Evolutionary conservation across 2,888 invertebrate genomes (phyloP), one percentile per base, ranked within the genome.

Genomic region (Parnassius glacialis): DNA sequence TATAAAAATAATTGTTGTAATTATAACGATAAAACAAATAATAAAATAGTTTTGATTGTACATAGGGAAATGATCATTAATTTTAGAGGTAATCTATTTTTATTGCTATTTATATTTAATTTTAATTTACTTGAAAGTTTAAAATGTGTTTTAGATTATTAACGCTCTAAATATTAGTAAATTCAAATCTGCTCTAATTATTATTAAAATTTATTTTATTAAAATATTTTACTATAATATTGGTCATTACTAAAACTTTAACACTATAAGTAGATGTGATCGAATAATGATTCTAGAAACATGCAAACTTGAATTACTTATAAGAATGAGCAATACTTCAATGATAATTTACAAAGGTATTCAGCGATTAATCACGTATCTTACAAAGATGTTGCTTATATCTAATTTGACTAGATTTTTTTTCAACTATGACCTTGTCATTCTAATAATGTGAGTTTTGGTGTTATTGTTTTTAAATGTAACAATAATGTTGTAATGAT

Each of bases 191-290:
- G 54, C 45, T 63, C 66, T 68, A 71, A 62, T 68, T 68, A 69
- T 69, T 63, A 69, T 70, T 65, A 57, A 68, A 70, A 62, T 64
- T 61, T 52, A 57, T 52, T 78, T 81, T 84, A 83, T 68, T 84
- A 83, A 84, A 84, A 84, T 84, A 83, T 77, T 84, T 85, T 83
- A 87, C 82, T 78, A 70, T 78, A 76, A 84, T 87, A 87, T 90
- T 90, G 90, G 90, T 90, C 90, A 79, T 87, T 86, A 85, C 87
- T 84, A 86, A 83, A 81, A 79, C 65, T 74, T 74, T 68, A 70
- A 70, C 74, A 74, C 72, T 78, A 74, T 72, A 78, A 75, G 76
- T 72, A 74, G 70, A 69, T 72, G 57, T 53, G 61, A 78, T 84
- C 85, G 82, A 79, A 81, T 52, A 52, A 56, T 41, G 76, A 83